These are phyloP conservation scores for Dallia pectoralis DNA, from an alignment of 2,797 vertebrate genomes.

Conservation along the genomic window DNA sequence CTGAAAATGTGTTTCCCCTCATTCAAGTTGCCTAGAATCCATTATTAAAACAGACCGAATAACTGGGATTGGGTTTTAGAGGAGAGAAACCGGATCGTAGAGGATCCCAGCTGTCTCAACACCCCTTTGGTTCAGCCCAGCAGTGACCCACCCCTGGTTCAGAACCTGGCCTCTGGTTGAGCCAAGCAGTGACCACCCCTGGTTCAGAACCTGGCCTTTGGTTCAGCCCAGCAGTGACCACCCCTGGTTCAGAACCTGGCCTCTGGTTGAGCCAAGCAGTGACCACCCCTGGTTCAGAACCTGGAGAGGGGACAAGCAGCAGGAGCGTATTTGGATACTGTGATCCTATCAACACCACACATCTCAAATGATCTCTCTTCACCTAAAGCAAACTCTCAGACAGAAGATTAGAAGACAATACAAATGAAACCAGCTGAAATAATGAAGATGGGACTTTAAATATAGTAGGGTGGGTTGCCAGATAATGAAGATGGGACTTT, in stretches of 20 bases:
- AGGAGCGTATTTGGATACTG: background rate
- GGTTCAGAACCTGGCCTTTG: background rate
- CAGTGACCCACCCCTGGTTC: background rate
- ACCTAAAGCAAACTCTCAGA: background rate
- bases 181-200: background rate
- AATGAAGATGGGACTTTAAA: background rate
- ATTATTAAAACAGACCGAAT: no score
- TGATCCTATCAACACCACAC: background rate
- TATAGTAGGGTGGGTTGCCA: background rate
- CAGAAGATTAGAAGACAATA: background rate
- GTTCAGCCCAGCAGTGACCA: background rate
- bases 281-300: background rate
- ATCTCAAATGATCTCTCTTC: background rate
- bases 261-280: background rate
- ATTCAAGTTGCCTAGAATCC: no score
- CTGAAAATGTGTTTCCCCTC: no score
- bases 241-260: background rate
- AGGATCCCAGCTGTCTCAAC: conserved; percentile 1
- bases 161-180: background rate
- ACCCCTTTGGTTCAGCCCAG: background rate
- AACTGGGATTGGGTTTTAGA: no score
- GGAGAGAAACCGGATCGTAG: background rate
- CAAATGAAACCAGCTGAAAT: background rate
- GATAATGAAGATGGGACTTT: background rate
- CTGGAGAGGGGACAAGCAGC: background rate